Conservation (phyloP, 2,888 invertebrate genomes). For the Sarcophaga subvicina region DNA sequence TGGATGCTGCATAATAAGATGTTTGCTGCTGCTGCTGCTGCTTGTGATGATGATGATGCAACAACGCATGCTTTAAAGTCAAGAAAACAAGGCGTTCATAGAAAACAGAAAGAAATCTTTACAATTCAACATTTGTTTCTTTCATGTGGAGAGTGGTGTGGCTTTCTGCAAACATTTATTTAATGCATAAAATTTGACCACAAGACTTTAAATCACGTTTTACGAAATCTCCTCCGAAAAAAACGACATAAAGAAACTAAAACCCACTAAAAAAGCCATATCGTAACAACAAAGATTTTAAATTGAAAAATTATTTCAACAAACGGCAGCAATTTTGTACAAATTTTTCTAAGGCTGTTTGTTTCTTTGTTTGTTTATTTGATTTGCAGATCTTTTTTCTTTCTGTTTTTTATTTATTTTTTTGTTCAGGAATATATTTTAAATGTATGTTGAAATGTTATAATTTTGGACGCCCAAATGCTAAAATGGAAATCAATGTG, state of each 20-base stretch:
- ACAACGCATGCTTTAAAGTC: constrained; percentile 65
- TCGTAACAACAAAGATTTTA: constrained; percentile 40
- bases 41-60: constrained; percentile 60
- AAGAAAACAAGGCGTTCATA: constrained; percentile 58
- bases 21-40: constrained; percentile 11
- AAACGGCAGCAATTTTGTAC: constrained; percentile 63
- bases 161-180: constrained; percentile 8
- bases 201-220: constrained; percentile 67
- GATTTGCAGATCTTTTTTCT: not conserved
- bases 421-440: constrained; percentile 16
- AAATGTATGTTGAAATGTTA: constrained; percentile 44
- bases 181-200: constrained; percentile 61
- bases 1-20: constrained; percentile 43
- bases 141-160: constrained; percentile 37
- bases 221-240: constrained; percentile 22
- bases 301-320: constrained; percentile 66
- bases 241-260: not conserved
- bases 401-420: not conserved
- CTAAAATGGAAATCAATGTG: not conserved
- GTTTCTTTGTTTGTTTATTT: constrained; percentile 12
- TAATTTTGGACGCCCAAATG: constrained; percentile 43
- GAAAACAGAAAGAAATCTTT: constrained; percentile 39
- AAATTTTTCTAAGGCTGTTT: constrained; percentile 26
- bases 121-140: constrained; percentile 61
- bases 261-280: not conserved